Evolutionary conservation across 2,113 vertebrate species (phyloP).

Genomic region (Gnathonemus echidnorhynchus): DNA sequence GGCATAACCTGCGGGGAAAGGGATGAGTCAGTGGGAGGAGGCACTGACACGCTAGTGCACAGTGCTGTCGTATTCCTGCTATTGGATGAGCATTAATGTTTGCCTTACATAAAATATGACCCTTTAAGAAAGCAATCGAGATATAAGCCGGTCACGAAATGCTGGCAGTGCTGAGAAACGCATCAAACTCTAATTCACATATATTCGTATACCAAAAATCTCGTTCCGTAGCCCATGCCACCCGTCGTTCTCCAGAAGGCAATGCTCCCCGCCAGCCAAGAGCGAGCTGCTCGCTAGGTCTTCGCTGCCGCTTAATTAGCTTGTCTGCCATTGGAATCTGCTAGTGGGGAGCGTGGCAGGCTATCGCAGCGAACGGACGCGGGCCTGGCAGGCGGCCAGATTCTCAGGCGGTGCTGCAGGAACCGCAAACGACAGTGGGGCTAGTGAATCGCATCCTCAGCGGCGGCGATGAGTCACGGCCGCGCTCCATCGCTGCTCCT

Average conservation of each 20-base stretch:
- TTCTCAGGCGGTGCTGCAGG: background rate
- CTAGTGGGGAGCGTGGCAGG: background rate
- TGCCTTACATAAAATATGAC: background rate
- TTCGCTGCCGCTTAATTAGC: background rate
- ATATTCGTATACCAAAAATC: background rate
- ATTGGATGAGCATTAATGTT: constrained; percentile 9
- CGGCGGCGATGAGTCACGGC: background rate
- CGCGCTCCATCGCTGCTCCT: background rate
- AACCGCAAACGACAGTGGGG: background rate
- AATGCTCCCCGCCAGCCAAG: background rate
- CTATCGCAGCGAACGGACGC: background rate
- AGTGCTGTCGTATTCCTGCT: background rate
- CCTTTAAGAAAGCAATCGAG: background rate
- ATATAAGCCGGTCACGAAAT: background rate
- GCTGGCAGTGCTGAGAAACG: background rate
- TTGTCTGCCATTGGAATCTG: background rate
- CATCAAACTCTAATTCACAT: background rate
- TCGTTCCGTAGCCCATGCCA: background rate
- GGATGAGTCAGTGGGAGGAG: background rate
- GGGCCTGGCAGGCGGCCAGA: background rate
- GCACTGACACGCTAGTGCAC: background rate
- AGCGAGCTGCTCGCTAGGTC: background rate
- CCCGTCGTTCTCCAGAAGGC: background rate
- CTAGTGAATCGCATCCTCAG: background rate
- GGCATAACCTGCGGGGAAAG: constrained; percentile 74